A percentile compares a stretch with the other conserved stretches of the same genome.
These are phyloP conservation scores for Plusia festucae DNA, from an alignment of 2,888 invertebrate species.

Conservation along the genomic window DNA sequence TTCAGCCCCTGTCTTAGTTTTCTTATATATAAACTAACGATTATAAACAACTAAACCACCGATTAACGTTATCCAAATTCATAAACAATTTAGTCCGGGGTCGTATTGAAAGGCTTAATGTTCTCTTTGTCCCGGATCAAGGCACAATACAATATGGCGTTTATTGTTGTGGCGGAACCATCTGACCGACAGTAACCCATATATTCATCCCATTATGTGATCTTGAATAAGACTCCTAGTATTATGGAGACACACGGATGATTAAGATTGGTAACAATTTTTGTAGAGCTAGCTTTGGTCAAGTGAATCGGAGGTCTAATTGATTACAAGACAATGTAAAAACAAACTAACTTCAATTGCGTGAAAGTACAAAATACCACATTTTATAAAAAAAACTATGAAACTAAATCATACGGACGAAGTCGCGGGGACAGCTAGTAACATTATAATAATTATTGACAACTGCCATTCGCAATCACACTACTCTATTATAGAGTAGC, in stretches of 20 bases:
- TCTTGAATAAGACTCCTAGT: conserved; percentile 78
- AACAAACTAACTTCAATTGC: too few species aligned
- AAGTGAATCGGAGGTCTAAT: too few species aligned
- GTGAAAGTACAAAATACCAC: too few species aligned
- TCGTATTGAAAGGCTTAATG: conserved; percentile 62
- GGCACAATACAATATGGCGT: conserved; percentile 71
- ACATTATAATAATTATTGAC: background rate
- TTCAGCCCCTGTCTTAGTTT: too few species aligned
- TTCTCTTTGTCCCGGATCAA: conserved; percentile 74
- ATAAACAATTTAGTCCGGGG: conserved; percentile 43
- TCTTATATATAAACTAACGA: background rate
- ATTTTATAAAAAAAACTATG: too few species aligned
- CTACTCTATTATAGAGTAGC: background rate
- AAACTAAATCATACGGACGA: too few species aligned
- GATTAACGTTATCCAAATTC: conserved; percentile 37
- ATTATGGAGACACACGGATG: conserved; percentile 64
- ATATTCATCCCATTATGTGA: conserved; percentile 85
- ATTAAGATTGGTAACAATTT: background rate
- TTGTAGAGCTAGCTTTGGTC: background rate
- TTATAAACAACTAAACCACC: conserved; percentile 12
- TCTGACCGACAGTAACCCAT: conserved; percentile 85
- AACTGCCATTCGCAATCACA: background rate
- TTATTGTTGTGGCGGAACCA: conserved; percentile 79
- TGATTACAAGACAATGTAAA: too few species aligned
- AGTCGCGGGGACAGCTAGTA: too few species aligned